phyloP scores from a whole-genome alignment of 1,140 invertebrate species.

The Harlomillsia oculata region DNA sequence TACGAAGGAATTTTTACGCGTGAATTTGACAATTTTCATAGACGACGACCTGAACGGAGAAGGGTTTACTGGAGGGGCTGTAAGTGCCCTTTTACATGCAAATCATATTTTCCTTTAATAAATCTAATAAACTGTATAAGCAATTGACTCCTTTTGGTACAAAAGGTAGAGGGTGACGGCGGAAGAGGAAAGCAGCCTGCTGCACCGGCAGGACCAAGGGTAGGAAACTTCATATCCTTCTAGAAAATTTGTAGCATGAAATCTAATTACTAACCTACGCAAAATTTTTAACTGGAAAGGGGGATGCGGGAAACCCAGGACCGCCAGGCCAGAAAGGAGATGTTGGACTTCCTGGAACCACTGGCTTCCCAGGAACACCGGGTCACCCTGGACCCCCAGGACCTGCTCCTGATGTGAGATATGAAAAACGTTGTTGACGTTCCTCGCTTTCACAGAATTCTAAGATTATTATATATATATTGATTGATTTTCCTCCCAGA shows the following conservation, averaged over 20 bases:
- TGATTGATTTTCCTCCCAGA: constrained; percentile 37
- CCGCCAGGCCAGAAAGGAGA: constrained; percentile 52
- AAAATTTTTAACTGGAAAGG: constrained; percentile 34
- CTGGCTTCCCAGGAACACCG: constrained; percentile 55
- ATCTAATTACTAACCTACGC: neutral
- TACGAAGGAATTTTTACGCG: too few species aligned
- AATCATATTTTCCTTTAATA: neutral
- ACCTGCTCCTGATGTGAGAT: constrained; percentile 60
- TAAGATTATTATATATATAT: neutral
- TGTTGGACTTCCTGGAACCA: constrained; percentile 49
- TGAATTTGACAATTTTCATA: neutral
- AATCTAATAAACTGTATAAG: neutral
- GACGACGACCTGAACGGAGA: constrained; percentile 20
- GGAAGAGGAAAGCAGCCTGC: neutral
- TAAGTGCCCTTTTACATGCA: neutral
- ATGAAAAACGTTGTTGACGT: neutral
- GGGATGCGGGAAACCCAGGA: constrained; percentile 48
- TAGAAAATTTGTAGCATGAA: neutral
- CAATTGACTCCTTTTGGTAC: neutral
- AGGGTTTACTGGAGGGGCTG: constrained; percentile 1
- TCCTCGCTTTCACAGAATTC: neutral
- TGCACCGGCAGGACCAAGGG: constrained; percentile 26
- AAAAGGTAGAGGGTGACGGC: neutral
- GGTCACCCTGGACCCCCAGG: constrained; percentile 59
- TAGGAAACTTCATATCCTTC: neutral